These are phyloP conservation scores for Caenorhabditis sinica DNA, from an alignment of 2,888 invertebrate species.

Conservation along the genomic window DNA sequence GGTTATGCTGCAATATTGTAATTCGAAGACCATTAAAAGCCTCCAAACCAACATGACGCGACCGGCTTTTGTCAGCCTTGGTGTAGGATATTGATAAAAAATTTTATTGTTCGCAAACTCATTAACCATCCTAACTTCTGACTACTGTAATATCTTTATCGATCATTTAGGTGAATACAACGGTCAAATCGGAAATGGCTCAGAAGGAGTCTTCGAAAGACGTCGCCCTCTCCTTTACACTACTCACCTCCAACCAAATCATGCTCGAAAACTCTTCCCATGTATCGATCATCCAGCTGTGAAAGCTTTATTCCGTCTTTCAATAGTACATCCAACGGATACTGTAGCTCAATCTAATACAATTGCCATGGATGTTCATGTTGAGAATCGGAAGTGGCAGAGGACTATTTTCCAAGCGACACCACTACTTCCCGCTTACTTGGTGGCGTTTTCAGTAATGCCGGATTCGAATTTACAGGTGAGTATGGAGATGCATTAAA, in stretches of 20 bases:
- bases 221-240: constrained; percentile 59
- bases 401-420: constrained; percentile 73
- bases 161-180: constrained; percentile 62
- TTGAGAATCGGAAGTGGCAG: constrained; percentile 71
- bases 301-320: constrained; percentile 71
- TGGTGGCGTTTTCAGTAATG: constrained; percentile 74
- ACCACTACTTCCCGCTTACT: constrained; percentile 73
- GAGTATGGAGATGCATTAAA: not conserved
- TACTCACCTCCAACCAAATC: constrained; percentile 73
- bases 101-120: too few species aligned
- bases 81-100: too few species aligned
- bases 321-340: constrained; percentile 70
- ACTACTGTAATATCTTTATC: not conserved
- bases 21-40: too few species aligned
- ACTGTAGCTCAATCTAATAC: constrained; percentile 74
- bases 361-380: constrained; percentile 73
- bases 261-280: constrained; percentile 72
- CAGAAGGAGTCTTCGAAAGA: constrained; percentile 63
- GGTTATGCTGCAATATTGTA: too few species aligned
- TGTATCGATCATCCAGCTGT: constrained; percentile 73
- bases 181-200: constrained; percentile 66
- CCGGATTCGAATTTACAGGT: constrained; percentile 73
- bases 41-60: too few species aligned
- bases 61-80: too few species aligned
- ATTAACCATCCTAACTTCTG: too few species aligned